These are phyloP conservation scores for Palloptera scutellata DNA, from an alignment of 2,888 invertebrate species.

Conservation along the genomic window DNA sequence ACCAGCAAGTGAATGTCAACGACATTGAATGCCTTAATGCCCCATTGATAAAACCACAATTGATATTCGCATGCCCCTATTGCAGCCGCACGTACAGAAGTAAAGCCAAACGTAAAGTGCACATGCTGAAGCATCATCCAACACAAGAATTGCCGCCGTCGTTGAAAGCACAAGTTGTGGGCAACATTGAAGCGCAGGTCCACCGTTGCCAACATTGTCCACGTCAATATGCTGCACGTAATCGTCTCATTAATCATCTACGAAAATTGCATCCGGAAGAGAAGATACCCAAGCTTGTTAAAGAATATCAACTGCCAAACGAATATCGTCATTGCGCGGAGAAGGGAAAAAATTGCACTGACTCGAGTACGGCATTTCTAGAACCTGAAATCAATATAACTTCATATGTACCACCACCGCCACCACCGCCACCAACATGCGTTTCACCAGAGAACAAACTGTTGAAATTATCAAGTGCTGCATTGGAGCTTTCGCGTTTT, in stretches of 20 bases:
- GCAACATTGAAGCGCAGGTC: constrained; percentile 74
- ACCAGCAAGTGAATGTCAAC: constrained; percentile 72
- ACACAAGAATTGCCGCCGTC: constrained; percentile 68
- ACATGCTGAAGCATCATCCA: constrained; percentile 84
- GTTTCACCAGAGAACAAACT: constrained; percentile 48
- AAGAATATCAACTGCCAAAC: neutral
- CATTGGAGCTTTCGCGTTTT: constrained; percentile 43
- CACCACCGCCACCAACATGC: constrained; percentile 27
- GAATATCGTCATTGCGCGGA: neutral
- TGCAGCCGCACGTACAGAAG: constrained; percentile 87
- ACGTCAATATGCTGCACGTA: constrained; percentile 85
- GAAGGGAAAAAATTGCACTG: neutral
- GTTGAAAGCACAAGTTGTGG: constrained; percentile 68
- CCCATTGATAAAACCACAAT: constrained; percentile 79
- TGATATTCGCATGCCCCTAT: constrained; percentile 84
- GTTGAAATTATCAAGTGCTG: constrained; percentile 45
- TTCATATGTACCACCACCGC: constrained; percentile 7
- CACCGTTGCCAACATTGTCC: constrained; percentile 83
- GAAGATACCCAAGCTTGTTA: constrained; percentile 18
- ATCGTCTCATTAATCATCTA: constrained; percentile 75
- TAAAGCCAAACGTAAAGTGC: constrained; percentile 83
- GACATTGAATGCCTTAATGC: constrained; percentile 78
- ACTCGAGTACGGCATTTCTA: constrained; percentile 17
- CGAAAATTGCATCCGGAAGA: constrained; percentile 70
- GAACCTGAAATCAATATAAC: constrained; percentile 36